Evolutionary conservation across 2,888 invertebrate genomes (phyloP).

Genomic region (Nasonovia ribisnigri): DNA sequence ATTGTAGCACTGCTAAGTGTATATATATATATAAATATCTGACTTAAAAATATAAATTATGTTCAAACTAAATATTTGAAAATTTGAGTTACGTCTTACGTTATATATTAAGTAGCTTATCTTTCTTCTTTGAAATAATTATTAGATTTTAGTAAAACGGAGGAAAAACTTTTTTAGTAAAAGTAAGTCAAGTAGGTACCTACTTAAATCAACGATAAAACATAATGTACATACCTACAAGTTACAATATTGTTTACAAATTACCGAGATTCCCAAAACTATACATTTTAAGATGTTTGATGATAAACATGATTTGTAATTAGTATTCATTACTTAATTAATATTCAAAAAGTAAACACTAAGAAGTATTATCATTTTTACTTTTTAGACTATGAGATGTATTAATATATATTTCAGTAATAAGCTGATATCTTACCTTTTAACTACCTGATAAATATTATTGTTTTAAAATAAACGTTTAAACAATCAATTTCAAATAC

Average conservation of each 20-base stretch:
- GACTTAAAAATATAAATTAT: background rate
- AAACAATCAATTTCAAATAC: background rate
- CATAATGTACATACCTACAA: background rate
- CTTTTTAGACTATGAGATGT: background rate
- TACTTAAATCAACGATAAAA: background rate
- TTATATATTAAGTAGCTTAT: background rate
- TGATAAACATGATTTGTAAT: background rate
- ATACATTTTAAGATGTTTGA: background rate
- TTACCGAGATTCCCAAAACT: background rate
- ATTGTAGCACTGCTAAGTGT: background rate
- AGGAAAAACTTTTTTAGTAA: background rate
- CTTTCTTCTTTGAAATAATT: background rate
- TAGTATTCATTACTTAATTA: background rate
- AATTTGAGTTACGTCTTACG: background rate
- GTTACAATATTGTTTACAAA: background rate
- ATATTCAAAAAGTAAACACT: background rate
- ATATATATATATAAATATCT: background rate
- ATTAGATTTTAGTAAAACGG: background rate
- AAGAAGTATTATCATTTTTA: background rate
- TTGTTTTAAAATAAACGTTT: background rate
- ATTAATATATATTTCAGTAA: background rate
- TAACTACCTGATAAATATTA: background rate
- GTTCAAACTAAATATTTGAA: background rate
- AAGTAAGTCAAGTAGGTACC: background rate
- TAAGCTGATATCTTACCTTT: background rate